Evolutionary conservation across 2,888 invertebrate species (phyloP), one percentile per base, ranked within the genome.

Genomic region (Cantharis lateralis): DNA sequence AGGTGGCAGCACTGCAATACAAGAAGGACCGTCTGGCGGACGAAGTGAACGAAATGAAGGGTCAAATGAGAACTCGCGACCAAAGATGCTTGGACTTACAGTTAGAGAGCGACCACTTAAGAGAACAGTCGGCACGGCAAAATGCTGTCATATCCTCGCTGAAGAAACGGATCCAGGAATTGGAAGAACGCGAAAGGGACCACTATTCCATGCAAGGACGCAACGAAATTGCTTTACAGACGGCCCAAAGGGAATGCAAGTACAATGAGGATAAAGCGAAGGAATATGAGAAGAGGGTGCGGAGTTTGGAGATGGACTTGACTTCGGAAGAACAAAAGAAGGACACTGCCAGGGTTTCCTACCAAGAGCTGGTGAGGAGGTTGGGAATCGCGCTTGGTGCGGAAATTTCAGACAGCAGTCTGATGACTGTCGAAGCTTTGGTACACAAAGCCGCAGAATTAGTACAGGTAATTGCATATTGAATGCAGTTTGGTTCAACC

Each of bases 91-190:
- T 93, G 83, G 95, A 96, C 83, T 91, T 95, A 77, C 95, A 95
- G 86, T 92, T 93, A 26, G 96, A 96, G 87, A 93, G 93, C 15
- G 94, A 96, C 82, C 94, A 95, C 84, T 88, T 95, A 15, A 91
- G 94, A 9, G 95, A 96, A 80, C 96, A 96, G 87, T 92, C 95
- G 68, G 96, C 95, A 0, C 90, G 96, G 61, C 95, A 96, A 87
- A 94, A 93, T 83, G 93, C 96, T 0, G 90, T 96, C 66, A 94
- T 96, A 81, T 92, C 92, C 3, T 95, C 96, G 0, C 90, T 96
- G 70, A 94, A 94, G 85, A 94, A 94, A 86, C 93, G 95, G 76
- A 92, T 95, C 63, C 91, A 94, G 88, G 94, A 95, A 79, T 89
- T 95, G 62, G 96, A 96, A 85, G 95, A 95, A 83, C 90, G 93